Base-by-base conservation (phyloP, 2,113 vertebrate species). In the Antechinus flavipes region DNA sequence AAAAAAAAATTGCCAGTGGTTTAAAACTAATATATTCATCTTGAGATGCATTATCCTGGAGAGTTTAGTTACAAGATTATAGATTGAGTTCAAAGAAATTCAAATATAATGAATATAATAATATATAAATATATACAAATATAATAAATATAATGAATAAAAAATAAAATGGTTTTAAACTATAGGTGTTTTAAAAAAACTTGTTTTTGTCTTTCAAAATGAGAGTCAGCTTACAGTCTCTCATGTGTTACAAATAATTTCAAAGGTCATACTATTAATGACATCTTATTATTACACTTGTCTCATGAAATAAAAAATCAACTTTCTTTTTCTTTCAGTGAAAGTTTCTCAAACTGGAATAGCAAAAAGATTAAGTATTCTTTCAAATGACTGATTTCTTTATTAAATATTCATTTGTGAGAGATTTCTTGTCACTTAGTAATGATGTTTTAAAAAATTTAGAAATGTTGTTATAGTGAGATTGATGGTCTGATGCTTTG, bases 361-460 rank as follows among this genome's bases (percentile, higher is more conserved):
- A 1, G 0, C 54, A 7, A 53, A 61, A 93, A 96, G 89, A 8
- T 92, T 50, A 23, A 97, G 97, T 91, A 89, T 46, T 2, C 42
- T 91, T 47, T 76, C 53, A 92, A 84, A 91, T 97, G 96, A 55
- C 94, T 96, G 93, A 7, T 90, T 96, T 93, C 89, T 42, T 7
- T 97, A 2, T 94, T 49, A 95, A 97, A 90, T 95, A 94, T 97
- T 97, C 91, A 95, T 96, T 94, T 90, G 58, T 54, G 12, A 93
- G 94, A 93, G 93, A 93, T 96, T 94, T 93, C 56, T 49, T 30
- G 49, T 91, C 26, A 4, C 92, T 92, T 90, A 76, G 76, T 91
- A 42, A 95, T 96, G 96, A 25, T 96, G 94, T 96, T 97, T 95
- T 97, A 96, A 97, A 96, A 93, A 61, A 96, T 97, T 97, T 96